phyloP scores from a whole-genome alignment of 1,140 invertebrate genomes.

The Drosophila albomicans region DNA sequence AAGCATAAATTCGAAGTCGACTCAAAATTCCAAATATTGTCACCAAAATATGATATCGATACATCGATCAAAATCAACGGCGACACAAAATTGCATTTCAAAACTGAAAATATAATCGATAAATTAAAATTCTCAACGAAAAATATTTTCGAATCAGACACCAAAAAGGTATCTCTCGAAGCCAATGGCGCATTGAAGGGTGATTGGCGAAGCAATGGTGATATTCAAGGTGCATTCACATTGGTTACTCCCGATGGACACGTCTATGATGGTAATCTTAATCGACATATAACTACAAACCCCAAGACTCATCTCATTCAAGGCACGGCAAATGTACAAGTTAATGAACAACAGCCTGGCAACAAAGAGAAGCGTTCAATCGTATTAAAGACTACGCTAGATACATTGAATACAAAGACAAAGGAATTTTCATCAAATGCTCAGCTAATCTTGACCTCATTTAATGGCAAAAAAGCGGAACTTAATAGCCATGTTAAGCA shows the following conservation, averaged over 20 bases:
- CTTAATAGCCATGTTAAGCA: constrained; percentile 67
- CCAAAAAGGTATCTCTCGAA: constrained; percentile 86
- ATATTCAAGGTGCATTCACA: constrained; percentile 72
- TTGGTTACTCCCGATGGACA: constrained; percentile 64
- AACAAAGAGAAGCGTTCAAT: constrained; percentile 84
- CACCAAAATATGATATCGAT: constrained; percentile 87
- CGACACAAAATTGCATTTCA: constrained; percentile 87
- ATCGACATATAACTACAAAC: constrained; percentile 74
- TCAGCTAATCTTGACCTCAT: constrained; percentile 77
- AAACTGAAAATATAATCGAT: constrained; percentile 87
- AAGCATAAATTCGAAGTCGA: constrained; percentile 88
- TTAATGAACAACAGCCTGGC: constrained; percentile 71
- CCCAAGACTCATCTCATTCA: constrained; percentile 66
- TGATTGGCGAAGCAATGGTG: constrained; percentile 85
- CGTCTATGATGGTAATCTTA: constrained; percentile 76
- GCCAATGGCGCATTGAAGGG: constrained; percentile 85
- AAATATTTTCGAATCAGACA: constrained; percentile 84
- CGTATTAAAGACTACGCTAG: constrained; percentile 84
- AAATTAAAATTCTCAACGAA: constrained; percentile 88
- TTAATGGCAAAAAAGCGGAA: constrained; percentile 77
- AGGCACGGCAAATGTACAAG: constrained; percentile 74
- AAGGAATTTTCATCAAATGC: constrained; percentile 80
- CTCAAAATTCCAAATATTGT: constrained; percentile 86
- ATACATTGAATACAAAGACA: constrained; percentile 85
- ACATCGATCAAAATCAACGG: constrained; percentile 88